Evolutionary conservation across 2,797 vertebrate species (phyloP).

Genomic region (Anguilla pacifica): DNA sequence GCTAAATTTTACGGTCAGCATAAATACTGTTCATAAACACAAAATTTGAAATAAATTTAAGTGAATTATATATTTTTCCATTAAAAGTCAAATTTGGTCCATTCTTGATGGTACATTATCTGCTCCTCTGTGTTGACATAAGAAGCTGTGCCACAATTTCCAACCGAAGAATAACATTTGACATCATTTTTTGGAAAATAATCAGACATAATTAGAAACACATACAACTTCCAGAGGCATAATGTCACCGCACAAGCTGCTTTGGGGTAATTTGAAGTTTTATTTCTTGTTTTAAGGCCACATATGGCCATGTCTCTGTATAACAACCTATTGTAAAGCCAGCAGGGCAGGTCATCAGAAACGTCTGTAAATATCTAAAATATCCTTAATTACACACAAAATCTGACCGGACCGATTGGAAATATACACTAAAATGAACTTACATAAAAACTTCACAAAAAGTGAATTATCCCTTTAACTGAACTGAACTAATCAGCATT

Average conservation of each 20-base stretch:
- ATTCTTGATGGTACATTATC: not conserved
- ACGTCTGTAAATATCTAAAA: not conserved
- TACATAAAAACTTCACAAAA: not conserved
- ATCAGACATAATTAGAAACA: no score
- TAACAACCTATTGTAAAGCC: not conserved
- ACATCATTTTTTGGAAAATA: no score
- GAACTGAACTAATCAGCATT: not conserved
- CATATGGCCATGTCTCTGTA: not conserved
- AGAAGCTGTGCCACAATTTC: not conserved
- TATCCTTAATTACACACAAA: not conserved
- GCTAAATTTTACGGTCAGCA: not conserved
- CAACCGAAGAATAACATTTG: no score
- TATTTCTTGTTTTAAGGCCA: not conserved
- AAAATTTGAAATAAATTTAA: slow-evolving; percentile 2
- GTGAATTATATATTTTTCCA: not conserved
- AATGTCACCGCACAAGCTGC: no score
- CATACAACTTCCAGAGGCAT: no score
- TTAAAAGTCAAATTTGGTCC: no score
- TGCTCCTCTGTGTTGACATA: not conserved
- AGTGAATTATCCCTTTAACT: not conserved
- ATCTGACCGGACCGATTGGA: not conserved
- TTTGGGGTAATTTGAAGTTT: no score
- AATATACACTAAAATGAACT: not conserved
- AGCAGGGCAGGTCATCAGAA: not conserved
- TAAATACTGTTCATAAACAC: not conserved